A percentile compares a stretch with the other conserved stretches of the same genome.
Conservation (phyloP, 2,797 vertebrate genomes). For the Gobio occitaniae region DNA sequence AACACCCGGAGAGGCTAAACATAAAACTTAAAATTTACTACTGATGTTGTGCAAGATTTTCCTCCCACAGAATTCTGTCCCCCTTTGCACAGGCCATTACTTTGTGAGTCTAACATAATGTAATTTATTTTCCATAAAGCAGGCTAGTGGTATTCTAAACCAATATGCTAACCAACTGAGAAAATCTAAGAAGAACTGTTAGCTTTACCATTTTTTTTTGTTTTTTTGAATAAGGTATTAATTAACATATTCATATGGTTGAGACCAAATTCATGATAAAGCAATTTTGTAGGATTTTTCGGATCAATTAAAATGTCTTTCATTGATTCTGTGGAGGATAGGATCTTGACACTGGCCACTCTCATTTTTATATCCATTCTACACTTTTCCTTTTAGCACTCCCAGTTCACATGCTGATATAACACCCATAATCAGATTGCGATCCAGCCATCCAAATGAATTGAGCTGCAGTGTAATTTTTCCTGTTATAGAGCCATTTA, state of each 20-base stretch:
- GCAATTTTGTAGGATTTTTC: background rate
- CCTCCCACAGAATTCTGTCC: constrained; percentile 9
- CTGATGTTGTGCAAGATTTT: constrained; percentile 21
- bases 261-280: background rate
- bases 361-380: background rate
- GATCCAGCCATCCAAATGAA: constrained; percentile 33
- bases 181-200: background rate
- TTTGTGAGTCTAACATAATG: background rate
- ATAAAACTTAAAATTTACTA: constrained; percentile 41
- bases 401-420: background rate
- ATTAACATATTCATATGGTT: background rate
- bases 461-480: constrained; percentile 61
- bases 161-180: background rate
- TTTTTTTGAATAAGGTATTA: background rate
- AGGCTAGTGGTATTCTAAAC: background rate
- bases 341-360: background rate
- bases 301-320: background rate
- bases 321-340: background rate
- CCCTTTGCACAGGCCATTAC: background rate
- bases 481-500: constrained; percentile 63
- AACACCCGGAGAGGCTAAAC: constrained; percentile 5
- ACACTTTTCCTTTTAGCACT: background rate
- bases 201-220: background rate
- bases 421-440: constrained; percentile 31
- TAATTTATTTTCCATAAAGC: background rate